Percentiles rank a stretch among this genome's conserved stretches.
These are phyloP conservation scores for Mythimna lalbum DNA, from an alignment of 2,888 invertebrate species.

Conservation along the genomic window DNA sequence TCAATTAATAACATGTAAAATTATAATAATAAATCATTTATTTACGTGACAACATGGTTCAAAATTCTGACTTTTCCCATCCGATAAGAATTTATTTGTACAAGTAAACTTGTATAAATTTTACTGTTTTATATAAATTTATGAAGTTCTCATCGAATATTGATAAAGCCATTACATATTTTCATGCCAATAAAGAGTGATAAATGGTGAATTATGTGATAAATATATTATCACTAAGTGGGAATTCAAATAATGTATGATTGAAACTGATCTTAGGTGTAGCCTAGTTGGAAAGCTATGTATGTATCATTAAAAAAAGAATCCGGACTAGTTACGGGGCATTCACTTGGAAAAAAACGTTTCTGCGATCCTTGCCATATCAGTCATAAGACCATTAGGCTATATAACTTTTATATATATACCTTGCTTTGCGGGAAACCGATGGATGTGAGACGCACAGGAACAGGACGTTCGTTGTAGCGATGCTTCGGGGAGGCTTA, in stretches of 20 bases:
- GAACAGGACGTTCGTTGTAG: too few relatives aligned
- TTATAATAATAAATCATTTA: too few relatives aligned
- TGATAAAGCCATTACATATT: conserved; percentile 36
- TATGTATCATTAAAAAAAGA: conserved; percentile 5
- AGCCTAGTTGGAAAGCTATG: conserved; percentile 16
- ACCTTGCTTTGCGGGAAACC: too few relatives aligned
- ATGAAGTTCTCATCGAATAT: conserved; percentile 17
- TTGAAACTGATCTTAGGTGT: conserved; percentile 23
- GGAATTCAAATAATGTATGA: conserved; percentile 30
- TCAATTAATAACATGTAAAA: conserved; percentile 11
- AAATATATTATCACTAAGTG: conserved; percentile 16
- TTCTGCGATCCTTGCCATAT: conserved; percentile 5
- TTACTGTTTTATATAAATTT: background rate
- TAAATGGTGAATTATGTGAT: conserved; percentile 10
- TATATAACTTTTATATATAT: background rate
- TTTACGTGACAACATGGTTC: conserved; percentile 23
- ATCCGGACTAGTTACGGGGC: background rate
- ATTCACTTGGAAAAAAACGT: background rate
- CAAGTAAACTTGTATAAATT: too few relatives aligned
- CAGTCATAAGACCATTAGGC: background rate
- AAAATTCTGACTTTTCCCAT: background rate
- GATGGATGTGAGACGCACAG: too few relatives aligned
- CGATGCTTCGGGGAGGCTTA: too few relatives aligned
- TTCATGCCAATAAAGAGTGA: conserved; percentile 18
- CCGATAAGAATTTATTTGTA: conserved; percentile 1